These are phyloP conservation scores for Kuschelorhynchus macadamiae DNA, from an alignment of 2,888 invertebrate genomes.

Conservation along the genomic window DNA sequence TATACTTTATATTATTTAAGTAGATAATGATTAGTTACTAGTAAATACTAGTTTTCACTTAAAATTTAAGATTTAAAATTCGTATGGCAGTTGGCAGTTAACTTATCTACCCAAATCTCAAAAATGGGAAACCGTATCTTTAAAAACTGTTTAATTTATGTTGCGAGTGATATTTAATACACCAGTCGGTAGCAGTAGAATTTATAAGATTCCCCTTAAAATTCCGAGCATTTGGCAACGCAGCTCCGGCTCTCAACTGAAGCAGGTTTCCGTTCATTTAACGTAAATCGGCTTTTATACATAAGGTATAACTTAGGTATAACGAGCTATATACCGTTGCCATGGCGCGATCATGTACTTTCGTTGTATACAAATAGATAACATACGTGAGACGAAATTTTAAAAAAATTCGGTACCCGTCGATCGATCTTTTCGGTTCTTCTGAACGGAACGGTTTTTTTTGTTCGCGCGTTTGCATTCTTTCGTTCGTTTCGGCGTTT, in stretches of 20 bases:
- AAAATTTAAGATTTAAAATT: too few species aligned
- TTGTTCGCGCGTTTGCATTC: neutral
- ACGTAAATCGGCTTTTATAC: conserved; percentile 31
- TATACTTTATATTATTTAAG: too few species aligned
- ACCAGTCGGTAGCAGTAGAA: too few species aligned
- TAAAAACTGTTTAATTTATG: too few species aligned
- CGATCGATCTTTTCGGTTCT: neutral
- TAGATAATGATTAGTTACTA: too few species aligned
- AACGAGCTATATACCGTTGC: conserved; percentile 39
- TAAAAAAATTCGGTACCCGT: neutral
- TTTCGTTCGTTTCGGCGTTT: conserved; percentile 4
- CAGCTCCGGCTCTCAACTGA: conserved; percentile 19
- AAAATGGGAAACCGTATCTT: too few species aligned
- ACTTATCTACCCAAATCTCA: too few species aligned
- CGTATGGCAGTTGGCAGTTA: too few species aligned
- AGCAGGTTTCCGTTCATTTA: conserved; percentile 49
- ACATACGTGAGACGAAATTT: conserved; percentile 16
- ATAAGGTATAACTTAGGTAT: conserved; percentile 29
- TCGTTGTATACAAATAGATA: conserved; percentile 44
- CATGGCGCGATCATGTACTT: conserved; percentile 34
- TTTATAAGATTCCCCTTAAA: too few species aligned
- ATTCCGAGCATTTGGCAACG: conserved; percentile 14
- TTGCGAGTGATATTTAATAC: too few species aligned
- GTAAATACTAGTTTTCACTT: too few species aligned
- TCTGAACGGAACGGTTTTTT: neutral